A percentile compares a stretch with the other conserved stretches of the same genome.
Evolutionary conservation across 2,888 invertebrate genomes (phyloP).

Genomic region (Cryptus armator): DNA sequence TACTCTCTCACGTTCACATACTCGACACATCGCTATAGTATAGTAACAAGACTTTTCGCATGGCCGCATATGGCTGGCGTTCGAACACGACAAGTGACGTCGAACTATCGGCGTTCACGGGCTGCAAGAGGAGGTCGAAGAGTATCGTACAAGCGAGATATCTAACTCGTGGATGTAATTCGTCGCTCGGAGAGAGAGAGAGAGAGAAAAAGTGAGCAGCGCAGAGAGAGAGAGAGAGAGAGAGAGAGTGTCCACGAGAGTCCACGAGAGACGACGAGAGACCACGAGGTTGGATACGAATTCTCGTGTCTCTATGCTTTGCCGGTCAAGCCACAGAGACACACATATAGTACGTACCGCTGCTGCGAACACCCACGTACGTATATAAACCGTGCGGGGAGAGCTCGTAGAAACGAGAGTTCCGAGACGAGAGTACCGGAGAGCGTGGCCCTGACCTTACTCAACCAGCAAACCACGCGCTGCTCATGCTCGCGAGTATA

Average conservation of each 20-base stretch:
- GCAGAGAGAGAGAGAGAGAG: conserved; percentile 31
- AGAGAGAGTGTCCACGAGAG: background rate
- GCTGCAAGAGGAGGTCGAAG: conserved; percentile 20
- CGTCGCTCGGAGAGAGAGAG: conserved; percentile 39
- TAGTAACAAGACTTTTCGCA: conserved; percentile 51
- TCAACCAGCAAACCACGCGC: conserved; percentile 71
- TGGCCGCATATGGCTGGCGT: conserved; percentile 57
- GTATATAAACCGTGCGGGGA: conserved; percentile 35
- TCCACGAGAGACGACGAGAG: conserved; percentile 15
- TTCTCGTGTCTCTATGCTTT: conserved; percentile 34
- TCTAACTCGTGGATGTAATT: conserved; percentile 50
- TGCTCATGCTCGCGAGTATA: conserved; percentile 39
- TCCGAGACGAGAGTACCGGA: conserved; percentile 66
- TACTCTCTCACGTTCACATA: conserved; percentile 59
- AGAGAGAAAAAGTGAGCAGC: conserved; percentile 21
- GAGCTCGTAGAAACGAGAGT: conserved; percentile 62
- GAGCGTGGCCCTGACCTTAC: conserved; percentile 81
- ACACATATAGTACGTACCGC: conserved; percentile 28
- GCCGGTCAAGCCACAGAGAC: conserved; percentile 46
- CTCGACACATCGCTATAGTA: conserved; percentile 24
- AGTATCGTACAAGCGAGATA: conserved; percentile 32
- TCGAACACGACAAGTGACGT: conserved; percentile 18
- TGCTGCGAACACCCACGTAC: conserved; percentile 61
- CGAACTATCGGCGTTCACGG: background rate
- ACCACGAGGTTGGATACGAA: conserved; percentile 47